Conservation (phyloP, 2,113 vertebrate genomes). For the Bufo gargarizans region DNA sequence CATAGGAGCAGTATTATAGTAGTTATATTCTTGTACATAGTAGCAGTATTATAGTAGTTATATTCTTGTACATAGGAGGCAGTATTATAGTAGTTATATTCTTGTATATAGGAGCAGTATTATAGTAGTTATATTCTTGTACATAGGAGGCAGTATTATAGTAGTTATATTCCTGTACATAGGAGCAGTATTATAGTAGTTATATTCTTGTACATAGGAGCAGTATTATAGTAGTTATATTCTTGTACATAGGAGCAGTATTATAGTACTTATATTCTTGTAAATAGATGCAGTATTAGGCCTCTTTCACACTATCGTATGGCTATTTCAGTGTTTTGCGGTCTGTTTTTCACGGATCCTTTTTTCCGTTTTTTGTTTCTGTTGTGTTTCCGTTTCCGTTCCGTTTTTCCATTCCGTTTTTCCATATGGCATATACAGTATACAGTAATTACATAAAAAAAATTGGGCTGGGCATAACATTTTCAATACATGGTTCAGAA, state of each 20-base stretch:
- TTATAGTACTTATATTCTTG: neutral
- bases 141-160: neutral
- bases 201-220: neutral
- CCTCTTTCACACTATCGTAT: too few relatives aligned
- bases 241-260: neutral
- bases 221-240: neutral
- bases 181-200: too few relatives aligned
- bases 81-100: constrained; percentile 12
- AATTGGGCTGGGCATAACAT: too few relatives aligned
- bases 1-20: neutral
- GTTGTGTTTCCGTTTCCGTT: too few relatives aligned
- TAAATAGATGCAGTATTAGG: neutral
- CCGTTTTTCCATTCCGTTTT: too few relatives aligned
- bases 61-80: neutral
- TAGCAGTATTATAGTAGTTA: neutral
- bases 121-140: neutral
- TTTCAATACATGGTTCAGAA: too few relatives aligned
- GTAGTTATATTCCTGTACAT: neutral
- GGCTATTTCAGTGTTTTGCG: too few relatives aligned
- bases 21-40: neutral
- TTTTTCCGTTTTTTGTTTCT: too few relatives aligned
- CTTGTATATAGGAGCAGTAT: neutral
- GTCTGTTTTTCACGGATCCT: too few relatives aligned
- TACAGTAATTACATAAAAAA: too few relatives aligned
- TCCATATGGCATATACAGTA: too few relatives aligned